Evolutionary conservation across 2,797 vertebrate species (phyloP).

Genomic region (Odontamblyopus lacepedii): DNA sequence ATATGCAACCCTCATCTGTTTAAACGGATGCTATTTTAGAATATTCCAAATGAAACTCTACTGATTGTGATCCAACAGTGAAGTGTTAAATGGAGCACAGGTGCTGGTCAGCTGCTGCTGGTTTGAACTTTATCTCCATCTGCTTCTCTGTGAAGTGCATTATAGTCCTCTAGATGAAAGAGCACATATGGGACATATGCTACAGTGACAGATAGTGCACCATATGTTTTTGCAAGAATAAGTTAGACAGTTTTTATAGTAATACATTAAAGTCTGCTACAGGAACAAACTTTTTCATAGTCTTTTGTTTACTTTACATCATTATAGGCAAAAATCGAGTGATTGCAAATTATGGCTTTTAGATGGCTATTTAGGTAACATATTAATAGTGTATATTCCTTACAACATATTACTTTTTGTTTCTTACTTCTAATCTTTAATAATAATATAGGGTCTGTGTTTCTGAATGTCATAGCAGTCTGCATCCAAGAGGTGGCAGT

Average conservation of each 20-base stretch:
- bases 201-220: not conserved
- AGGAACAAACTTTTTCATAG: not conserved
- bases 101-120: conserved; percentile 14
- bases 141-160: conserved; percentile 35
- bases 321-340: not conserved
- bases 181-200: conserved; percentile 32
- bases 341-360: no score
- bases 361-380: not conserved
- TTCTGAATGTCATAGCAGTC: not conserved
- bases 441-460: not conserved
- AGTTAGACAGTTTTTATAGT: not conserved
- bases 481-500: conserved; percentile 7
- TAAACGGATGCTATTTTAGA: not conserved
- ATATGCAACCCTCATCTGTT: not conserved
- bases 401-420: not conserved
- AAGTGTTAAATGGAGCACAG: not conserved
- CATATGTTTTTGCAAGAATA: not conserved
- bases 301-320: not conserved
- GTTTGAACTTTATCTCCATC: conserved; percentile 36
- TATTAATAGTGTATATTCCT: not conserved
- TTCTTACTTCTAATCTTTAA: no score
- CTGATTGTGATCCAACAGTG: conserved; percentile 25
- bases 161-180: conserved; percentile 15
- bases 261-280: not conserved
- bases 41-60: conserved; percentile 14